Conservation (phyloP, 2,797 vertebrate genomes). For the Chiloscyllium punctatum region DNA sequence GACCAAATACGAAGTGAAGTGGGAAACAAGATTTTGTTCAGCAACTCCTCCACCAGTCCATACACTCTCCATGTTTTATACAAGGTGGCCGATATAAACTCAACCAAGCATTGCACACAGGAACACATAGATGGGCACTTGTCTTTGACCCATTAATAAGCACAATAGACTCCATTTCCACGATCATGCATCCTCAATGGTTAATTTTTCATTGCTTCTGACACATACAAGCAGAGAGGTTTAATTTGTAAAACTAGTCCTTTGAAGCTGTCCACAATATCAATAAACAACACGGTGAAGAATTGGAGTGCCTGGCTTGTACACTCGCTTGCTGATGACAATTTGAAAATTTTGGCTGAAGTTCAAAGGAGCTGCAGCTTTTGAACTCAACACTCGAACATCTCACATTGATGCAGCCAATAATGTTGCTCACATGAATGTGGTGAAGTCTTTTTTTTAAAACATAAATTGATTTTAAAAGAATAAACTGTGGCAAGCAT, state of each 20-base stretch:
- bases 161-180: background rate
- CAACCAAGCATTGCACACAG: background rate
- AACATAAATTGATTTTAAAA: background rate
- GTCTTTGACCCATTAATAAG: background rate
- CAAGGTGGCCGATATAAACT: background rate
- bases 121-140: background rate
- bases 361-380: conserved; percentile 13
- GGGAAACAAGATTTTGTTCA: background rate
- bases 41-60: background rate
- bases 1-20: background rate
- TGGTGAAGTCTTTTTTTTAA: background rate
- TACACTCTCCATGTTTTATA: background rate
- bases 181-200: background rate
- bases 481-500: background rate
- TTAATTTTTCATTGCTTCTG: conserved; percentile 6
- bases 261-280: background rate
- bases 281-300: background rate
- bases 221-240: background rate
- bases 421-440: background rate
- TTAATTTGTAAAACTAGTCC: conserved; percentile 1
- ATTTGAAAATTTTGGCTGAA: background rate
- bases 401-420: background rate
- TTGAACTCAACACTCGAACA: background rate
- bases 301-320: background rate
- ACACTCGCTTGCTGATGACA: background rate